Base-by-base conservation (phyloP, 2,888 invertebrate genomes). In the Pyralis farinalis region DNA sequence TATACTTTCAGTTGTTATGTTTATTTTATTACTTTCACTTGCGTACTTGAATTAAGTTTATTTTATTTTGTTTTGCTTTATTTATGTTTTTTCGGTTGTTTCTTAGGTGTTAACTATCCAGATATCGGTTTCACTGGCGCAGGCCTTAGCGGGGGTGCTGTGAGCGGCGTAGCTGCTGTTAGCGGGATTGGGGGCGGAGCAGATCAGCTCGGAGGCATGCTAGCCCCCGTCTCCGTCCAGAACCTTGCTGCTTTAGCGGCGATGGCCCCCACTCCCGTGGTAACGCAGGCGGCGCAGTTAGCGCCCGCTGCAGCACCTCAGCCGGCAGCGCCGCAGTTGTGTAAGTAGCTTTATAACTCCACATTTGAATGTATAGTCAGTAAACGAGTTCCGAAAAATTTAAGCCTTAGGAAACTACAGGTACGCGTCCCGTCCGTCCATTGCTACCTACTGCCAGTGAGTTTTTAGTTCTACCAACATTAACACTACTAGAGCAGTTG, bases 241-340 rank as follows among this genome's bases (percentile, higher is more conserved):
- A 97, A 97, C 89, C 88, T 97, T 75, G 96, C 97, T 63, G 96
- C 97, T 40, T 90, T 97, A 55, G 96, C 97, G 41, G 95, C 95
- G 34, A 95, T 95, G 91, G 93, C 95, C 53, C 92, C 91, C 58
- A 79, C 87, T 21, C 84, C 90, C n/a, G 87, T 90, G 9, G 88
- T 87, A 68, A 62, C 90, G 69, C 91, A 90, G 70, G 90, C 46
- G 70, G 90, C 46, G 28, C 40, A 41, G 1, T 37, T 49, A 3
- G 45, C 48, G 36, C 47, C 42, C 1, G 37, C 43, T 7, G 44
- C 50, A 8, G 46, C 46, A 12, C 51, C 47, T n/a, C 72, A 73
- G 31, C 63, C 65, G 0, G 46, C 68, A 1, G 79, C 81, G 43
- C 87, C 85, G 21, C 86, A 84, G 51, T 67, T 89, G 53, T 89